Evolutionary conservation across 92 coral and sea anemone species (phyloP).

Genomic region (Porites evermanni): DNA sequence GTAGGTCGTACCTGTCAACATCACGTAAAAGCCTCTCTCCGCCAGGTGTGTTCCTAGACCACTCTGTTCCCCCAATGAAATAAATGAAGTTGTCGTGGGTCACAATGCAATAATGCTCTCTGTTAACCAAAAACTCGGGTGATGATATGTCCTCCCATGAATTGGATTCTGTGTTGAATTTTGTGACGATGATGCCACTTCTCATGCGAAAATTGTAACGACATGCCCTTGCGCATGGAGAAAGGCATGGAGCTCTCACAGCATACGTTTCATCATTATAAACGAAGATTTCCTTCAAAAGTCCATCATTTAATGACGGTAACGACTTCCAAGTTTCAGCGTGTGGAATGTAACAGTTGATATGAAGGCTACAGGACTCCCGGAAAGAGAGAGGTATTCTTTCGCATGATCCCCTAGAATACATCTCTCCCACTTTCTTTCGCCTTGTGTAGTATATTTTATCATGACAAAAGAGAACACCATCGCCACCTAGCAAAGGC

Average conservation of each 20-base stretch:
- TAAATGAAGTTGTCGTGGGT: background rate
- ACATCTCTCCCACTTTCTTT: no score
- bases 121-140: background rate
- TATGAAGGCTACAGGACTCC: background rate
- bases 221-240: background rate
- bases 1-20: background rate
- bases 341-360: background rate
- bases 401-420: no score
- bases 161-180: background rate
- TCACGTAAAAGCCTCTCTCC: background rate
- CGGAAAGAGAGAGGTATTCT: background rate
- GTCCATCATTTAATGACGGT: background rate
- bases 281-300: background rate
- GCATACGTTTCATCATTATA: background rate
- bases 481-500: no score
- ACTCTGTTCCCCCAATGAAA: conserved; percentile 1
- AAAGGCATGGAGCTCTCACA: background rate
- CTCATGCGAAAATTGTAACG: background rate
- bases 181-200: background rate
- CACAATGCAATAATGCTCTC: conserved; percentile 1
- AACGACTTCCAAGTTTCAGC: background rate
- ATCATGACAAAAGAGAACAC: no score
- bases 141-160: background rate
- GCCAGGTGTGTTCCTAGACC: background rate
- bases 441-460: no score